Evolutionary conservation across 2,888 invertebrate species (phyloP), one percentile per base, ranked within the genome.

Genomic region (Oscheius sp.): DNA sequence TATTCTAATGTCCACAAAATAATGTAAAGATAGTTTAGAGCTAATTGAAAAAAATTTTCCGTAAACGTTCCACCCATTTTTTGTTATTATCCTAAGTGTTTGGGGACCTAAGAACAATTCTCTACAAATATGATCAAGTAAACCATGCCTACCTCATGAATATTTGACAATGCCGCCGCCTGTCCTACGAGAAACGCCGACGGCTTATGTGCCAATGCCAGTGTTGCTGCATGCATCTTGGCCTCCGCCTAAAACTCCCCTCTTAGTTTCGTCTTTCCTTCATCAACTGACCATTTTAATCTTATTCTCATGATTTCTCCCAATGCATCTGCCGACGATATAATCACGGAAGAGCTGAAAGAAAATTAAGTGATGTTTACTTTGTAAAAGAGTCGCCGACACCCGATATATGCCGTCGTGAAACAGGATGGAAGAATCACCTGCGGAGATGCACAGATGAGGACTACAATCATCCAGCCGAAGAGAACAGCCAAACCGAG

Each of bases 371-470:
- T 26, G 17, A 26, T 47, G 61, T 47, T 61, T 61, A 30, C 28
- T 47, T 47, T 44, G 54, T 54, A 33, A 54, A 54, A 54, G 33
- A 32, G 20, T 5, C 9, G 50, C 5, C 2, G 50, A 20, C 50
- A 50, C n/a, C 26, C n/a, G 50, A 50, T 50, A 50, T 50, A 26
- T 50, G 9, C 5, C 50, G 22, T 44, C 17, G 17, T 17, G 44
- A 44, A 44, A 44, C 22, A 44, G 22, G 44, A 44, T 22, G 44
- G 17, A 22, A 22, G 22, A 44, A 17, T 44, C 44, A n/a, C 84
- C 72, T 85, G 82, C 12, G 84, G 84, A 22, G 83, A 77, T 8
- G 84, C 84, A 71, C 84, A 84, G 36, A 84, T 72, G 22, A 81
- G 67, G 50, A 84, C 79, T 50, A 85, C 80, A 44, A 81, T 56